Evolutionary conservation across 2,797 vertebrate species (phyloP), one percentile per base, ranked within the genome.

Genomic region (Falco naumanni): DNA sequence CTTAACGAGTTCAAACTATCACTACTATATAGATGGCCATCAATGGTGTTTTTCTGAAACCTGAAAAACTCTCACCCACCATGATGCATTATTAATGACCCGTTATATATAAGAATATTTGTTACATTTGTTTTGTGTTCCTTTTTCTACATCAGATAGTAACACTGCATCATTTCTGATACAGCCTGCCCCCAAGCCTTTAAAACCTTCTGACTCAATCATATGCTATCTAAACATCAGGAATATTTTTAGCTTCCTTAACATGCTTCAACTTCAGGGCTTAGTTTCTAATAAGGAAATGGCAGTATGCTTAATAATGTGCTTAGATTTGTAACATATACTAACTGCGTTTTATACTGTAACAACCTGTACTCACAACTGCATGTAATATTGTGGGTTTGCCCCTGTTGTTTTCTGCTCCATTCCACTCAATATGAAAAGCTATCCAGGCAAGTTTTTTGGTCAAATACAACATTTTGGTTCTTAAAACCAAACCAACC

Each of bases 231-330:
- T 50, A 47, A 87, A 91, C 37, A 76, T 11, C 19, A 68, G 57
- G 60, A 57, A 25, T 71, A 77, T 74, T 92, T 89, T 92, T 83
- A 92, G 37, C 31, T 82, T 91, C 79, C 47, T 85, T 79, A 76
- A 76, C 29, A 39, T 8, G 28, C 51, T 96, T 94, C 29, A 87
- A 39, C 64, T 71, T 87, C 76, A 81, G 37, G 17, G n/a, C 17
- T 92, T 80, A 74, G 89, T 28, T 81, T 87, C 78, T 86, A 59
- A 75, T 50, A 56, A 76, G 59, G 54, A 93, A 87, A 65, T 25
- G 6, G 24, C 54, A 87, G 61, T 41, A 79, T 21, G 14, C 39
- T 90, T 72, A 87, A 85, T 33, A 72, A 84, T 3, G 10, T 45
- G 33, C 33, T 85, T 63, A 79, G 31, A 63, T 65, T 81, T 37